These are phyloP conservation scores for Cheilosia grossa DNA, from an alignment of 2,888 invertebrate species.

Conservation along the genomic window DNA sequence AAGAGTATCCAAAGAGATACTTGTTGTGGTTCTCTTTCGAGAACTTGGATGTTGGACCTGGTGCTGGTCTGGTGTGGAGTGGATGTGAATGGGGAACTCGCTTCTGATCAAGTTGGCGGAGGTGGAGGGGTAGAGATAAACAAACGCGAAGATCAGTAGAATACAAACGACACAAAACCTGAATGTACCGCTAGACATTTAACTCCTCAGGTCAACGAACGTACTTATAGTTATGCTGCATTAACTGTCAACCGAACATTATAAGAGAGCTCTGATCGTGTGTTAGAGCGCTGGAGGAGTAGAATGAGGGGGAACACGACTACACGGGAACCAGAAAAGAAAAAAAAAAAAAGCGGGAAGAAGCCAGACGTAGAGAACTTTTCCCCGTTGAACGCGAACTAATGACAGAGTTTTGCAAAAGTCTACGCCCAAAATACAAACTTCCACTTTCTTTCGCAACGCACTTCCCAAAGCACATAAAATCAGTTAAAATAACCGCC, in stretches of 20 bases:
- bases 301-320: not conserved
- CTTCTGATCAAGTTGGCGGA: constrained; percentile 10
- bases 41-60: constrained; percentile 28
- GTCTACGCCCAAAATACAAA: not conserved
- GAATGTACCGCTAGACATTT: constrained; percentile 77
- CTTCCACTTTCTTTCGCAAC: constrained; percentile 61
- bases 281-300: constrained; percentile 10
- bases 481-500: constrained; percentile 1
- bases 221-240: constrained; percentile 76
- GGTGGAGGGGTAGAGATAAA: constrained; percentile 44
- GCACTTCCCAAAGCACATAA: constrained; percentile 9
- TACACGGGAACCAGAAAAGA: not conserved
- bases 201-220: constrained; percentile 78
- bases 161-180: constrained; percentile 74
- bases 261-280: constrained; percentile 41
- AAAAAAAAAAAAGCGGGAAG: constrained; percentile 49
- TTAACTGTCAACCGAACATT: constrained; percentile 67
- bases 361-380: not conserved
- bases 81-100: constrained; percentile 3
- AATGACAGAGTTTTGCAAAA: constrained; percentile 12
- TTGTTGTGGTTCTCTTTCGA: constrained; percentile 33
- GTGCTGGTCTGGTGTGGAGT: not conserved
- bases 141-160: constrained; percentile 63
- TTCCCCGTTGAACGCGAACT: too few species aligned
- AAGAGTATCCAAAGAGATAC: constrained; percentile 38